Percentiles rank a stretch among this genome's conserved stretches.
Conservation (phyloP, 2,797 vertebrate species). For the Catharus ustulatus region DNA sequence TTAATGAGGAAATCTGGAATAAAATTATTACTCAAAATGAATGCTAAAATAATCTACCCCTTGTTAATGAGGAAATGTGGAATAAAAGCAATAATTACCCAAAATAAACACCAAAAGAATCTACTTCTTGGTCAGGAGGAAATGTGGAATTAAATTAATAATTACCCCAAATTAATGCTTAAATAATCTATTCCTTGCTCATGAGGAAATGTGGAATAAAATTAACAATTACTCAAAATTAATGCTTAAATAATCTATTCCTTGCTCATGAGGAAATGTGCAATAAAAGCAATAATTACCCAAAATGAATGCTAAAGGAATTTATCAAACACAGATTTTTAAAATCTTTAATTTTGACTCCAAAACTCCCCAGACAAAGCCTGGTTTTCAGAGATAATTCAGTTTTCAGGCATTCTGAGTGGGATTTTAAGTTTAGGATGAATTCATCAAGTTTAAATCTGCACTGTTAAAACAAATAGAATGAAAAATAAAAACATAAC, state of each 20-base stretch:
- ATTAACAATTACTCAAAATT: background rate
- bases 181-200: background rate
- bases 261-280: background rate
- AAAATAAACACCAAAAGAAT: background rate
- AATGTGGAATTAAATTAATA: background rate
- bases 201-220: background rate
- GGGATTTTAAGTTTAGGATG: background rate
- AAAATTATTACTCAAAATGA: background rate
- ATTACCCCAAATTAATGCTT: background rate
- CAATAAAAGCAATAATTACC: background rate
- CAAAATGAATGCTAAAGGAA: background rate
- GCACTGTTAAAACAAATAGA: background rate
- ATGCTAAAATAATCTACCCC: background rate
- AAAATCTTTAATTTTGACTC: background rate
- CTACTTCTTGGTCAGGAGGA: no score
- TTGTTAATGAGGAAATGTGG: background rate
- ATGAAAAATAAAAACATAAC: background rate
- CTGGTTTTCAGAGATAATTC: background rate
- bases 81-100: background rate
- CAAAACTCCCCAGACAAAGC: background rate
- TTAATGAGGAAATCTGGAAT: background rate
- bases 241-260: background rate
- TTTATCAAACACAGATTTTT: background rate
- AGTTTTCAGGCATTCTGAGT: background rate
- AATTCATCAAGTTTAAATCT: background rate